A percentile compares a stretch with the other conserved stretches of the same genome.
These are phyloP conservation scores for Campoletis raptor DNA, from an alignment of 2,888 invertebrate species.

Conservation along the genomic window DNA sequence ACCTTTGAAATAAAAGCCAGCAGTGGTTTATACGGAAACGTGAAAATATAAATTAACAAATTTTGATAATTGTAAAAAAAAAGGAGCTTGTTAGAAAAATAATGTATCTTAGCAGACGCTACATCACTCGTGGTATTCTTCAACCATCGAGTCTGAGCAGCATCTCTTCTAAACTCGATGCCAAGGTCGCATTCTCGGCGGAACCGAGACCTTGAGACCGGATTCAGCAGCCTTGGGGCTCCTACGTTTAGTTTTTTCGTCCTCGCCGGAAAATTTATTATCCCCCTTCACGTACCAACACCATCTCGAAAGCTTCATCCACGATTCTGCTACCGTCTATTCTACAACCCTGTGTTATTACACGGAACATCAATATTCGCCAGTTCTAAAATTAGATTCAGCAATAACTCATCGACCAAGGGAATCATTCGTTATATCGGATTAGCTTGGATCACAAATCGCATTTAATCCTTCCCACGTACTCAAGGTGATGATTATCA, in stretches of 20 bases:
- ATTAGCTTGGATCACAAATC: constrained; percentile 5
- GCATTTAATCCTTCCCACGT: constrained; percentile 40
- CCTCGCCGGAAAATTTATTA: constrained; percentile 65
- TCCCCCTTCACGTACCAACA: constrained; percentile 34
- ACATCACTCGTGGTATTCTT: constrained; percentile 34
- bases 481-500: neutral
- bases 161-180: constrained; percentile 67
- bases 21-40: neutral
- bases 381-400: constrained; percentile 55
- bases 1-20: neutral
- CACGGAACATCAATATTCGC: constrained; percentile 11
- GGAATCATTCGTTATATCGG: constrained; percentile 18
- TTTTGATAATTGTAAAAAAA: neutral
- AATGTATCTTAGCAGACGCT: constrained; percentile 13
- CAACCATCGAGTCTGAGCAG: constrained; percentile 41
- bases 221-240: constrained; percentile 67
- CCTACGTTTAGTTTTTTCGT: constrained; percentile 66
- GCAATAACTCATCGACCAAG: constrained; percentile 19
- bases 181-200: constrained; percentile 69
- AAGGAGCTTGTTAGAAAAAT: constrained; percentile 6
- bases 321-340: constrained; percentile 42
- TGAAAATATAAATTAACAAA: constrained; percentile 1
- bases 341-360: neutral
- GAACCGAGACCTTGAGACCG: constrained; percentile 69
- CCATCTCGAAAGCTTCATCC: constrained; percentile 41